Evolutionary conservation across 2,113 vertebrate genomes (phyloP).

Genomic region (Pogonocichla stellata): DNA sequence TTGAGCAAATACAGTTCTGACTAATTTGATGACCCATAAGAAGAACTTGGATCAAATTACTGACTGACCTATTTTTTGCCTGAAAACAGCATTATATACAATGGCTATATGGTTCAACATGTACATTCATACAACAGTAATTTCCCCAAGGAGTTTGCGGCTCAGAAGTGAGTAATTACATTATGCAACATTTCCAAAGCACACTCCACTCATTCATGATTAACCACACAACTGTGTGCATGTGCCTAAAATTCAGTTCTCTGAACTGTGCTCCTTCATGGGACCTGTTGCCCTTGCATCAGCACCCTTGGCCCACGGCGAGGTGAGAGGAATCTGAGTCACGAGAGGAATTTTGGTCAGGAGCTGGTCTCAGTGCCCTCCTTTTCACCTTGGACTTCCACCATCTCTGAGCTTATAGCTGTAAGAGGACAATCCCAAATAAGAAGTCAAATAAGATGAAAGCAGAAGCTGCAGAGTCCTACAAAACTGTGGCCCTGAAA

Average conservation of each 20-base stretch:
- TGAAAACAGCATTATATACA: background rate
- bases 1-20: background rate
- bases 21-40: background rate
- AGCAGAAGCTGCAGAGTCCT: background rate
- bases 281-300: background rate
- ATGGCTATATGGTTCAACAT: background rate
- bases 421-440: background rate
- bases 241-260: background rate
- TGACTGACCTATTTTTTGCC: background rate
- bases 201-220: accelerated
- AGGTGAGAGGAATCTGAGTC: background rate
- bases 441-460: background rate
- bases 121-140: background rate
- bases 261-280: background rate
- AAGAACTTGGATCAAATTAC: background rate
- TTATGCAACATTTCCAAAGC: conserved; percentile 26
- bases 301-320: accelerated
- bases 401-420: background rate
- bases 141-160: background rate
- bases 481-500: background rate
- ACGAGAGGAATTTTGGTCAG: background rate
- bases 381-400: conserved; percentile 12
- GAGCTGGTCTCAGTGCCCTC: background rate
- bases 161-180: background rate
- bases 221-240: background rate